Base-by-base conservation (phyloP, 2,797 vertebrate genomes). In the Ctenopoma multispine region DNA sequence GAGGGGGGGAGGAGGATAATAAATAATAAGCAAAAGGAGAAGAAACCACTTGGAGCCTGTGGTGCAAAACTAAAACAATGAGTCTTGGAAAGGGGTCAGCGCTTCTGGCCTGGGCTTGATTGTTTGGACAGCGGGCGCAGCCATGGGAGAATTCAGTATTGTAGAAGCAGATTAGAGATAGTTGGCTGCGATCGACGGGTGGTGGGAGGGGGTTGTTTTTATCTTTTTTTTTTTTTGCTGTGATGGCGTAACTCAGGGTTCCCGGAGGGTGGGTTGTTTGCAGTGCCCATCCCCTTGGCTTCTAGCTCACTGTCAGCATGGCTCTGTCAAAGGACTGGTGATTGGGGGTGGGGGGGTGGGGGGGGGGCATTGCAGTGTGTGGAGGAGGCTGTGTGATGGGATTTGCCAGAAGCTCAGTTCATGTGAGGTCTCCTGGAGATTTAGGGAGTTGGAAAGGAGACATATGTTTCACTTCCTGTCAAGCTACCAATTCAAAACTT, bases 381-480 rank as follows among this genome's bases (percentile, higher is more conserved):
- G 38, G 67, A 57, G 62, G 70, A 58, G 59, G 80, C 47, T 48
- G 24, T 31, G 64, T 65, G 70, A 63, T 20, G 10, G 62, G 69
- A 47, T 66, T 75, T 82, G 86, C 85, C 83, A 88, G 72, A 61
- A 85, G 82, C 79, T 76, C 63, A 63, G 87, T 89, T 91, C 89
- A 93, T 82, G 73, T 83, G 82, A 90, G 90, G 86, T 92, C 84
- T 89, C 15, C 50, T 18, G 50, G 69, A 89, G 77, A 87, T 83
- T 83, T 75, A 78, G 77, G 79, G 79, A 82, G 77, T 56, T 75
- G 83, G 68, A 86, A 75, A 71, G 60, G 55, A 72, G 86, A 87
- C 87, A 87, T 89, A 85, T 75, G 87, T 65, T 85, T 75, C 73
- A 77, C 82, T 86, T 89, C 85, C 84, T 79, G 63, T 81, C 31